These are phyloP conservation scores for Rhynchonycteris naso DNA, from an alignment of 2,797 vertebrate genomes.

Conservation along the genomic window DNA sequence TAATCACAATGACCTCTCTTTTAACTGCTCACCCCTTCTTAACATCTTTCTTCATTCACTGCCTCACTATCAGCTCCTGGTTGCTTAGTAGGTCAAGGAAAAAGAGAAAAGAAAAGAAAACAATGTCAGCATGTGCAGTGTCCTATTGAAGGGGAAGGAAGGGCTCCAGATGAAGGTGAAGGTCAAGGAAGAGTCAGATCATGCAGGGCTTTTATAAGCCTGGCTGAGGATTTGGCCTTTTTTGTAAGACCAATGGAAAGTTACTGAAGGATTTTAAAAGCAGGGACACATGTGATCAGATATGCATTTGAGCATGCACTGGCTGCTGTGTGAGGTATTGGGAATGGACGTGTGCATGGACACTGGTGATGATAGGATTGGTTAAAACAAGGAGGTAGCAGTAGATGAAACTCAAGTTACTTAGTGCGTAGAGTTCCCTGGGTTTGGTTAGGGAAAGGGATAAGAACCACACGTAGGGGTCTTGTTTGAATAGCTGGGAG, in stretches of 20 bases:
- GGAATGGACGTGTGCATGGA: neutral
- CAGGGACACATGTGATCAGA: neutral
- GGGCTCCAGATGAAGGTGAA: neutral
- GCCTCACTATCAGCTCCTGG: neutral
- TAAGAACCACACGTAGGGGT: neutral
- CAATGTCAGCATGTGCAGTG: too few species aligned
- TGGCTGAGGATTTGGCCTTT: neutral
- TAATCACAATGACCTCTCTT: neutral
- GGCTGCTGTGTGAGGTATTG: neutral
- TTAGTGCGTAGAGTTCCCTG: neutral
- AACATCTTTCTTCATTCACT: neutral
- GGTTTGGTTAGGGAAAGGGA: neutral
- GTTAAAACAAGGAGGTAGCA: neutral
- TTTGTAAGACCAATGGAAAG: neutral
- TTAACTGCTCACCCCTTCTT: neutral
- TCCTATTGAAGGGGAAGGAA: neutral
- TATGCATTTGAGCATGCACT: neutral
- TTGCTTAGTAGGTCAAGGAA: neutral
- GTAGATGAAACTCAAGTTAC: neutral
- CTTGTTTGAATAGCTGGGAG: neutral
- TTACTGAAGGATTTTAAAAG: conserved; percentile 2
- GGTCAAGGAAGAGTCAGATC: neutral
- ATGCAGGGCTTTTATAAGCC: neutral
- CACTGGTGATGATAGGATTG: neutral
- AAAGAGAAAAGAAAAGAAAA: neutral